Conservation (phyloP, 1,140 invertebrate genomes). For the Holotrichia oblita region DNA sequence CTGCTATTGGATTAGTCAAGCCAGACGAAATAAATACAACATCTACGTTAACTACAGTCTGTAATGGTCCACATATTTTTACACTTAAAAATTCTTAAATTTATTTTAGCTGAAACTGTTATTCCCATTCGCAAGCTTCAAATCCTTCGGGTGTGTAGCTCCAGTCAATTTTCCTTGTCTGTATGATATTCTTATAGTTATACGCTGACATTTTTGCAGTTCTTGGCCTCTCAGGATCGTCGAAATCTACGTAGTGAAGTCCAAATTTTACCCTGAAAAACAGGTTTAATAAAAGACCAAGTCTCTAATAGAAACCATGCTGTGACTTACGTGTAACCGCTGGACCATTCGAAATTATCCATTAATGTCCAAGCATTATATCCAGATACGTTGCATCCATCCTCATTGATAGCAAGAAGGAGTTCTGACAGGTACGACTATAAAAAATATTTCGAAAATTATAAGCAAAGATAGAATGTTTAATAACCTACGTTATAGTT, state of each 20-base stretch:
- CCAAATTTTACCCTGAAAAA: slow-evolving; percentile 46
- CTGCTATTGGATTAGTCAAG: no score
- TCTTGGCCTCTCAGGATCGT: slow-evolving; percentile 44
- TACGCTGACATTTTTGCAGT: slow-evolving; percentile 46
- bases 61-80: no score
- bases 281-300: neutral
- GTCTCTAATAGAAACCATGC: neutral
- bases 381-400: slow-evolving; percentile 70
- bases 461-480: neutral
- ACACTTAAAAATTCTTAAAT: no score
- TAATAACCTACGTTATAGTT: slow-evolving; percentile 58
- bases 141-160: slow-evolving; percentile 17
- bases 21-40: no score
- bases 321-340: slow-evolving; percentile 50
- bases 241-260: slow-evolving; percentile 47
- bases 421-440: slow-evolving; percentile 71
- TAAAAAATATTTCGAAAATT: neutral
- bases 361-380: slow-evolving; percentile 80
- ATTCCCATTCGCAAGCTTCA: neutral
- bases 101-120: no score
- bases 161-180: slow-evolving; percentile 38
- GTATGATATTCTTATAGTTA: slow-evolving; percentile 46
- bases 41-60: no score
- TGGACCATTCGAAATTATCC: slow-evolving; percentile 83
- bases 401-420: slow-evolving; percentile 69